Conservation (phyloP, 64 coral and sea anemone genomes). For the Montipora foliosa region DNA sequence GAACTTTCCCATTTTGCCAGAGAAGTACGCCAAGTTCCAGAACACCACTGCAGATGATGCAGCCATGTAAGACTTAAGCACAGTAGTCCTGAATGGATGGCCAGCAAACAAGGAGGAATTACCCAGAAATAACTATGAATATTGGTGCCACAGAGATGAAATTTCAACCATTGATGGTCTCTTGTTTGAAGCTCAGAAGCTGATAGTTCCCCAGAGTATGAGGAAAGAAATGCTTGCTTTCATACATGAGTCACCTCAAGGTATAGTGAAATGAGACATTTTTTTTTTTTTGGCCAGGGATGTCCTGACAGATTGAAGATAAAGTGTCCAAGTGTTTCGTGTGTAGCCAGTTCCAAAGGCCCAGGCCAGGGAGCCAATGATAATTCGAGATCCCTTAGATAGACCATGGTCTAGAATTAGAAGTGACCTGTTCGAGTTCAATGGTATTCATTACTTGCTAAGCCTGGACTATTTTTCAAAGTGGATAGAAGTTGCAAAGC, state of each 20-base stretch:
- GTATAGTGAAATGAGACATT: not conserved
- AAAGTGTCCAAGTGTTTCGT: constrained; percentile 36
- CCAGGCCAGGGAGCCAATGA: constrained; percentile 54
- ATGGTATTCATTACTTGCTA: constrained; percentile 33
- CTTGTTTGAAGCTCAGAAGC: too few species aligned
- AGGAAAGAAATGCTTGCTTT: constrained; percentile 67
- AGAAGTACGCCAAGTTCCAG: constrained; percentile 75
- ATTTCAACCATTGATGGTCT: too few species aligned
- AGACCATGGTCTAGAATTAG: constrained; percentile 67
- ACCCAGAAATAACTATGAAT: too few species aligned
- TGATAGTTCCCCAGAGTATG: constrained; percentile 48
- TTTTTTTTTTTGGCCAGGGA: constrained; percentile 43
- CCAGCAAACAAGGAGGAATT: too few species aligned
- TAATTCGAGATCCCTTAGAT: constrained; percentile 49
- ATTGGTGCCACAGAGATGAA: too few species aligned
- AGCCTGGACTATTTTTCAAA: constrained; percentile 70
- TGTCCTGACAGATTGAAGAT: constrained; percentile 46
- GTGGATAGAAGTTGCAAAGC: constrained; percentile 67
- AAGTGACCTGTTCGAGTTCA: constrained; percentile 62
- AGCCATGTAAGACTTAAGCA: too few species aligned
- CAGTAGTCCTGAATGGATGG: too few species aligned
- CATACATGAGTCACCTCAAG: constrained; percentile 52
- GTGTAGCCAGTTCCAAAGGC: constrained; percentile 1
- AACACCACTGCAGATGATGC: constrained; percentile 41
- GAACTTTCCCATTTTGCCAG: constrained; percentile 72